These are phyloP conservation scores for Morus bassanus DNA, from an alignment of 2,797 vertebrate genomes.

Conservation along the genomic window DNA sequence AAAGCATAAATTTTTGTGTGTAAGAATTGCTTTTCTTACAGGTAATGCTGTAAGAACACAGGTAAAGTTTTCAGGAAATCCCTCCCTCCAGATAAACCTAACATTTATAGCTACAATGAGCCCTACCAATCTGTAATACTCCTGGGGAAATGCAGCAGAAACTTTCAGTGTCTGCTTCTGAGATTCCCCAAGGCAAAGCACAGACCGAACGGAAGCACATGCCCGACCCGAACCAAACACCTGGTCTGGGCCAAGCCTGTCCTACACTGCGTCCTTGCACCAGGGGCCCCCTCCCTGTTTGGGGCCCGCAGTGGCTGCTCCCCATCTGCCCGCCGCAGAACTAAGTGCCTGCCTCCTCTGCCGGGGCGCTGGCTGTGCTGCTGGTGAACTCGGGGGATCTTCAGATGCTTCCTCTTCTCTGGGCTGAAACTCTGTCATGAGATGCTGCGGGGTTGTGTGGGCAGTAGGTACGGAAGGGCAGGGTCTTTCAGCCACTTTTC, in stretches of 20 bases:
- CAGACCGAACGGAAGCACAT: rapidly evolving
- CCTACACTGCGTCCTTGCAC: background rate
- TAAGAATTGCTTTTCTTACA: background rate
- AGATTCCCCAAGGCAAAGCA: background rate
- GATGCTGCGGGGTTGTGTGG: no score
- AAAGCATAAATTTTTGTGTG: background rate
- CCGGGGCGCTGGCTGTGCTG: background rate
- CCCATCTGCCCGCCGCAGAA: rapidly evolving
- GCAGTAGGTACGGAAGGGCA: background rate
- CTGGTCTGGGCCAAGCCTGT: background rate
- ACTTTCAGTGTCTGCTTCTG: background rate
- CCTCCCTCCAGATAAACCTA: background rate
- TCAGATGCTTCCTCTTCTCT: background rate
- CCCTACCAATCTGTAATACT: background rate
- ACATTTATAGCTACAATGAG: background rate
- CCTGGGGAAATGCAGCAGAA: background rate
- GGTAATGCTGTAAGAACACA: background rate
- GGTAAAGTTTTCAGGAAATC: background rate
- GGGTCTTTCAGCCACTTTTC: background rate
- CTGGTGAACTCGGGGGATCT: rapidly evolving
- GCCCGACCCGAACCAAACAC: rapidly evolving
- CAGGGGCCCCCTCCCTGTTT: rapidly evolving
- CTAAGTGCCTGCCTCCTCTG: background rate
- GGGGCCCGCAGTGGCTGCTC: background rate
- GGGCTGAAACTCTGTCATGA: background rate